Percentiles rank a stretch among this genome's conserved stretches.
Conservation (phyloP, 2,797 vertebrate species). For the Triplophysa yarkandensis region DNA sequence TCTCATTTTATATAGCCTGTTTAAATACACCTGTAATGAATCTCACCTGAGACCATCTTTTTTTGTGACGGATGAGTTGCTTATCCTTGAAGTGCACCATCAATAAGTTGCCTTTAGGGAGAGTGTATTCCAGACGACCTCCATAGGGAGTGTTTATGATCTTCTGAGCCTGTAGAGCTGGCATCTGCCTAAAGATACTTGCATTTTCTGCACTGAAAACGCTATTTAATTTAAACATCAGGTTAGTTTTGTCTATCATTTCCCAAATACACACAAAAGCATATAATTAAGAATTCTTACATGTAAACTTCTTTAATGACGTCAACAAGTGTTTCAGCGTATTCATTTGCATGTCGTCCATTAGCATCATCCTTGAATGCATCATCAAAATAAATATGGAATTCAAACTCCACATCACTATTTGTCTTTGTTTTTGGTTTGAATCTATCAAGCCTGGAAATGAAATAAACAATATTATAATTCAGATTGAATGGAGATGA, state of each 20-base stretch:
- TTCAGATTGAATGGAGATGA: not conserved
- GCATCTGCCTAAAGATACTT: conserved; percentile 52
- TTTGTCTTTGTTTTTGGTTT: conserved; percentile 53
- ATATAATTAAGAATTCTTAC: conserved; percentile 53
- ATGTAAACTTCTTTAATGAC: conserved; percentile 65
- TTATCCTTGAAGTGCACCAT: conserved; percentile 76
- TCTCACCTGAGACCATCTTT: conserved; percentile 77
- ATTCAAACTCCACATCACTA: conserved; percentile 65
- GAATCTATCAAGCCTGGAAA: conserved; percentile 68
- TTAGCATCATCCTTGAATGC: conserved; percentile 58
- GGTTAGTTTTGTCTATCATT: not conserved
- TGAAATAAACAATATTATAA: not conserved
- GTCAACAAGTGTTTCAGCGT: conserved; percentile 61
- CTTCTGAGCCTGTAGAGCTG: conserved; percentile 53
- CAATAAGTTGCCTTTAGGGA: conserved; percentile 71
- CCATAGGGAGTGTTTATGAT: conserved; percentile 72
- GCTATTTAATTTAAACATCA: conserved; percentile 48
- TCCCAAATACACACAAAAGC: not conserved
- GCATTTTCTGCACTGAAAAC: conserved; percentile 62
- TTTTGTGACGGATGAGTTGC: conserved; percentile 73
- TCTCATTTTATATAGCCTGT: not conserved
- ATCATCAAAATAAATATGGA: conserved; percentile 74
- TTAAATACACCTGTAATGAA: not conserved
- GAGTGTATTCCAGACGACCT: conserved; percentile 67
- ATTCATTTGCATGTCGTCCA: conserved; percentile 62